These are phyloP conservation scores for Chymomyza amoena DNA, from an alignment of 2,888 invertebrate species.

Conservation along the genomic window DNA sequence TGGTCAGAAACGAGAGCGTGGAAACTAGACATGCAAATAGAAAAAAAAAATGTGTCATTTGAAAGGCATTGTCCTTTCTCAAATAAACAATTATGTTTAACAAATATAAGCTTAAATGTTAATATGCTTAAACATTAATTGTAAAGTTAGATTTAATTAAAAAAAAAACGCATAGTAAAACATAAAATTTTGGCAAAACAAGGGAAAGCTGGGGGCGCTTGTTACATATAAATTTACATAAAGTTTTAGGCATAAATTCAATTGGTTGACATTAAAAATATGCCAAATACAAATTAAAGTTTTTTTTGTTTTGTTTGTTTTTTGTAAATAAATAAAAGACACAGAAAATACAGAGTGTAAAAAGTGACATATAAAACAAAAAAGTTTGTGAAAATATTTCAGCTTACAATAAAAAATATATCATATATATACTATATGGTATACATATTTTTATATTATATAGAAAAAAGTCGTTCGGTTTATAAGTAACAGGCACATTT, in stretches of 20 bases:
- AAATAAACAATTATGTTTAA: conserved; percentile 33
- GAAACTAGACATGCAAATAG: conserved; percentile 25
- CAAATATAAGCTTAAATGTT: conserved; percentile 66
- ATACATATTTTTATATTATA: background rate
- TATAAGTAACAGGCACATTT: conserved; percentile 17
- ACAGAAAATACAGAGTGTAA: background rate
- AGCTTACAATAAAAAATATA: background rate
- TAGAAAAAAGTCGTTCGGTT: background rate
- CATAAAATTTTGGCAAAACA: conserved; percentile 2
- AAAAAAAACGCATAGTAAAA: background rate
- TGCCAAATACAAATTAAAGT: conserved; percentile 27
- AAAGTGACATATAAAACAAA: background rate
- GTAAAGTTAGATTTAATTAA: conserved; percentile 58
- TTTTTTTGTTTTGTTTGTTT: background rate
- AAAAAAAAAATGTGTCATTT: conserved; percentile 6
- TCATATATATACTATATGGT: background rate
- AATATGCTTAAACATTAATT: conserved; percentile 63
- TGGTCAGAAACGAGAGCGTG: conserved; percentile 30
- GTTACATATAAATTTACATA: conserved; percentile 29
- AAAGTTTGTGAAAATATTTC: background rate
- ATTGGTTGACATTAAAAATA: conserved; percentile 11
- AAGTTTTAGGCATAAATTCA: conserved; percentile 13
- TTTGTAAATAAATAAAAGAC: background rate
- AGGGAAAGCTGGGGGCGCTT: background rate
- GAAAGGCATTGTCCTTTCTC: background rate